Percentiles rank a stretch among this genome's conserved stretches.
Evolutionary conservation across 2,888 invertebrate genomes (phyloP).

Genomic region (Andrena praecox): DNA sequence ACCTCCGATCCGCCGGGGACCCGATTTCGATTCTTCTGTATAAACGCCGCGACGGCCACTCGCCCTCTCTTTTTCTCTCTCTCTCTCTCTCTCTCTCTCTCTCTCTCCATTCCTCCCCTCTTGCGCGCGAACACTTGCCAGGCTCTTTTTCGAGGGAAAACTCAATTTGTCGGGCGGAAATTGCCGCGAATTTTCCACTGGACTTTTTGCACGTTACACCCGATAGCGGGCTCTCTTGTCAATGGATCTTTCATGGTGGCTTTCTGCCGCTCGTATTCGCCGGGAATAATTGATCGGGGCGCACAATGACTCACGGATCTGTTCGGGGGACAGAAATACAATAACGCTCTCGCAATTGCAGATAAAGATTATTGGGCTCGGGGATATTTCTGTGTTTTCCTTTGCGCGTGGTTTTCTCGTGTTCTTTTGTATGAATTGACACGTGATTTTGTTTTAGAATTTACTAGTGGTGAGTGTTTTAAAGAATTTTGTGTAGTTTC

Average conservation of each 20-base stretch:
- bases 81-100: not conserved
- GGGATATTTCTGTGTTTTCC: no score
- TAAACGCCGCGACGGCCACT: constrained; percentile 9
- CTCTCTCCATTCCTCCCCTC: not conserved
- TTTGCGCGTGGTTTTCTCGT: no score
- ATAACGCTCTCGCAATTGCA: not conserved
- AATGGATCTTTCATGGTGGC: not conserved
- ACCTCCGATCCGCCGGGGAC: constrained; percentile 18
- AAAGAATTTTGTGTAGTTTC: not conserved
- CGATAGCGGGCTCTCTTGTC: not conserved
- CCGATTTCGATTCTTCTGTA: constrained; percentile 46
- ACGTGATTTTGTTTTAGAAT: no score
- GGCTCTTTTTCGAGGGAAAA: not conserved
- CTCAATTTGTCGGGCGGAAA: constrained; percentile 30
- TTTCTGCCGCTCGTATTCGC: not conserved
- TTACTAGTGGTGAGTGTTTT: no score
- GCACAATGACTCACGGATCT: constrained; percentile 9
- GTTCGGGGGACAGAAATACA: not conserved
- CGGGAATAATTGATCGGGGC: constrained; percentile 2
- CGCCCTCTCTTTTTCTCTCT: constrained; percentile 2
- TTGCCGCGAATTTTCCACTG: constrained; percentile 2
- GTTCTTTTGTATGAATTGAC: no score
- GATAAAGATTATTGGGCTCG: not conserved
- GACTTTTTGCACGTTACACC: not conserved
- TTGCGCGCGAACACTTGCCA: not conserved